Percentiles rank a stretch among this genome's conserved stretches.
phyloP scores from a whole-genome alignment of 1,140 invertebrate genomes.

The Aporrectodea caliginosa region DNA sequence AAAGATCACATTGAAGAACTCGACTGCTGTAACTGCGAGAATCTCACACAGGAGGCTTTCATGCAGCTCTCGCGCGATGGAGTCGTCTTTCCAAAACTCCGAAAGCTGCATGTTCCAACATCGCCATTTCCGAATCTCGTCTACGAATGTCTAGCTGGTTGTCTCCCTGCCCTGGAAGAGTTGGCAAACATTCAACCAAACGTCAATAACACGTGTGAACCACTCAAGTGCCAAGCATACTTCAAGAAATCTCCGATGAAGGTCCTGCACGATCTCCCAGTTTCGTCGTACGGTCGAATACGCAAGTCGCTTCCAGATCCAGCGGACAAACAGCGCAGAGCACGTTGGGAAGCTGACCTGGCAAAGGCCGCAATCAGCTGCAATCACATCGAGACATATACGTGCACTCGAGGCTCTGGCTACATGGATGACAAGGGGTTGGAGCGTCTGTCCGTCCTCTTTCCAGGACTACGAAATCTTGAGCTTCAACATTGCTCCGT shows the following conservation, averaged over 20 bases:
- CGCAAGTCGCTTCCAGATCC: neutral
- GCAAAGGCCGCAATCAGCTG: slow-evolving; percentile 24
- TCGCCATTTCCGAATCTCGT: slow-evolving; percentile 18
- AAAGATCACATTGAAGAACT: slow-evolving; percentile 3
- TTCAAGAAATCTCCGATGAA: slow-evolving; percentile 23
- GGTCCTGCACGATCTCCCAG: slow-evolving; percentile 21
- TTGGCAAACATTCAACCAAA: slow-evolving; percentile 10
- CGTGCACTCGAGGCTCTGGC: slow-evolving; percentile 10
- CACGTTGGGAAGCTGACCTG: slow-evolving; percentile 16
- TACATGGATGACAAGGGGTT: slow-evolving; percentile 23
- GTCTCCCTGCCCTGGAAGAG: slow-evolving; percentile 13
- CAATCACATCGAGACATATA: slow-evolving; percentile 18
- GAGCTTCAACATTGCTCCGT: slow-evolving; percentile 19
- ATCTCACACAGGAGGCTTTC: slow-evolving; percentile 20
- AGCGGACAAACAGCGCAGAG: slow-evolving; percentile 12
- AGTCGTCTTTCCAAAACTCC: slow-evolving; percentile 7
- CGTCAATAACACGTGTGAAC: slow-evolving; percentile 13
- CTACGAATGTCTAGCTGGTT: slow-evolving; percentile 12
- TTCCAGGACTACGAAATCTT: slow-evolving; percentile 9
- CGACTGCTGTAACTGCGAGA: slow-evolving; percentile 17
- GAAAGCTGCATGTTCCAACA: slow-evolving; percentile 8
- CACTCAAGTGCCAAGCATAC: slow-evolving; percentile 12
- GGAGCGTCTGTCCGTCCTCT: slow-evolving; percentile 6
- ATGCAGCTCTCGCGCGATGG: slow-evolving; percentile 15
- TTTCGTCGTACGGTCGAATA: slow-evolving; percentile 8